phyloP scores from a whole-genome alignment of 2,113 vertebrate genomes.

The Enhydra lutris region DNA sequence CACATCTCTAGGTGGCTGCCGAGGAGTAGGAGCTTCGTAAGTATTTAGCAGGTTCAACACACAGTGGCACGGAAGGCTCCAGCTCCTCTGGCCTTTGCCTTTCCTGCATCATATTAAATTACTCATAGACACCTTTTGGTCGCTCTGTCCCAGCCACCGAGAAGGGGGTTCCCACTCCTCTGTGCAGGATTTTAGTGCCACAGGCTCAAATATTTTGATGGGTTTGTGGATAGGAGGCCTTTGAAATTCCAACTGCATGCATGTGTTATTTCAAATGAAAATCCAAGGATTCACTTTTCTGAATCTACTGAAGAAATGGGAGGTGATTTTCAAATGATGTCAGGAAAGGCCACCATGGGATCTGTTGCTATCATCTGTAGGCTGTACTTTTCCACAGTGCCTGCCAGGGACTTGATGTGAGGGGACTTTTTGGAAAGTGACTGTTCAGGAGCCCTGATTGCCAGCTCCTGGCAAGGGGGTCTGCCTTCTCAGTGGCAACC shows the following conservation, averaged over 20 bases:
- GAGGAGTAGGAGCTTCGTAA: background rate
- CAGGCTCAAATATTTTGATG: background rate
- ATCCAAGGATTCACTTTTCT: background rate
- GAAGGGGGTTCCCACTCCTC: background rate
- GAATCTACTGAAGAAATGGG: background rate
- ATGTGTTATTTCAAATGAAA: background rate
- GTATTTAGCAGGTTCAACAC: background rate
- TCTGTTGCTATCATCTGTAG: conserved; percentile 25
- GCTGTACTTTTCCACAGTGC: background rate
- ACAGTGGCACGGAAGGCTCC: background rate
- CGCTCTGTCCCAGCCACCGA: background rate
- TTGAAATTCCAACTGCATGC: background rate
- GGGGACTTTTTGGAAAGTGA: conserved; percentile 2
- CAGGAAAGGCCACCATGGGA: background rate
- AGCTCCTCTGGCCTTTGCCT: background rate
- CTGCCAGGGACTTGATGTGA: conserved; percentile 31
- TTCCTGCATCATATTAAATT: background rate
- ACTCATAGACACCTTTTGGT: background rate
- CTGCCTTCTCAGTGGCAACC: conserved; percentile 35
- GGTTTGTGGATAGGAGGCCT: background rate
- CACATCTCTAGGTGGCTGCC: background rate
- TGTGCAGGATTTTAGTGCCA: background rate
- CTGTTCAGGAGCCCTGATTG: conserved; percentile 2
- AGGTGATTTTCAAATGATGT: conserved; percentile 44
- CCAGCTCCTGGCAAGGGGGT: background rate